A percentile compares a stretch with the other conserved stretches of the same genome.
These are phyloP conservation scores for Cryptotermes secundus DNA, from an alignment of 1,140 invertebrate species.

Conservation along the genomic window DNA sequence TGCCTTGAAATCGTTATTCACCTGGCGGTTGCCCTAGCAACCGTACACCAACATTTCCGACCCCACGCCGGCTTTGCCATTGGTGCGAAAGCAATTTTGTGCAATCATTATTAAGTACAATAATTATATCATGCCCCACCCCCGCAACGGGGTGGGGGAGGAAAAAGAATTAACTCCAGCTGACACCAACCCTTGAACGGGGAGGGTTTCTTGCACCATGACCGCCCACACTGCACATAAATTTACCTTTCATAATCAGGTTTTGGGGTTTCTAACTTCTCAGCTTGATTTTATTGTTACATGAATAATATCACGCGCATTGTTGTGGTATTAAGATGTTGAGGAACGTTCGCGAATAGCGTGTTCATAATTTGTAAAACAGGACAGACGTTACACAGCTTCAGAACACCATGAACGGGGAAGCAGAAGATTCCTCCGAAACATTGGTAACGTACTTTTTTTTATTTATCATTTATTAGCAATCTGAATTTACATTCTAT, in stretches of 20 bases:
- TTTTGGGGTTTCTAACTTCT: neutral
- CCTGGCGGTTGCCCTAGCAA: conserved; percentile 28
- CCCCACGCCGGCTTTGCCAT: conserved; percentile 23
- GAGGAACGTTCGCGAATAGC: neutral
- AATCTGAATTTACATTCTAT: too few species aligned
- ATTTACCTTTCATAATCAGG: neutral
- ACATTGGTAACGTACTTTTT: too few species aligned
- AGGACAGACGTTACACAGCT: too few species aligned
- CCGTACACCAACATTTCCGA: conserved; percentile 1
- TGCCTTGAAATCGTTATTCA: conserved; percentile 28
- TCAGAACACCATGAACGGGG: too few species aligned
- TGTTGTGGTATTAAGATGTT: neutral
- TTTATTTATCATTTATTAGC: too few species aligned
- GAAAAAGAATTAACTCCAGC: conserved; percentile 27
- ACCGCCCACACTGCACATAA: neutral
- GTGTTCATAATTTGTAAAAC: too few species aligned
- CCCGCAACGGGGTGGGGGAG: neutral
- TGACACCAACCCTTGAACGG: conserved; percentile 18
- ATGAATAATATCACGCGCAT: neutral
- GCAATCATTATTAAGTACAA: conserved; percentile 34
- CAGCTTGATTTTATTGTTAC: neutral
- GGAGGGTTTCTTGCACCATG: neutral
- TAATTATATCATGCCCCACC: conserved; percentile 31
- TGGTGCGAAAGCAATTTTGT: conserved; percentile 33
- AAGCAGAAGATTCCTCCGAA: too few species aligned